These are phyloP conservation scores for Athalia cordata DNA, from an alignment of 2,888 invertebrate genomes.

Conservation along the genomic window DNA sequence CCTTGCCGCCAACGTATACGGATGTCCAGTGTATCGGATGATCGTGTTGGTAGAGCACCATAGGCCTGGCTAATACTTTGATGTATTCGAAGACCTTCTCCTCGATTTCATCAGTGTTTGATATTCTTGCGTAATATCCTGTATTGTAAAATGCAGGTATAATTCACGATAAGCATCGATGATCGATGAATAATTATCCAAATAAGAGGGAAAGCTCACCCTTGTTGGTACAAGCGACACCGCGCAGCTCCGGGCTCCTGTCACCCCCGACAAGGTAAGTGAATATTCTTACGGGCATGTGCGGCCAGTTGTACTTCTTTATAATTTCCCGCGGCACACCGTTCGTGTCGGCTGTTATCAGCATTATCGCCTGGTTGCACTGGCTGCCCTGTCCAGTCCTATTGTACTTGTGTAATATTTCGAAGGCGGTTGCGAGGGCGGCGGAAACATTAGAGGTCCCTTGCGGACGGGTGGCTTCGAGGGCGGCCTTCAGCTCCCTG, in stretches of 20 bases:
- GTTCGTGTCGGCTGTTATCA: conserved; percentile 95
- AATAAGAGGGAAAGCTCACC: conserved; percentile 76
- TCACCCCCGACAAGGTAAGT: conserved; percentile 97
- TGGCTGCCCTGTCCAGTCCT: conserved; percentile 90
- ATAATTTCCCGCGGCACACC: conserved; percentile 81
- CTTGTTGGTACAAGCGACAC: conserved; percentile 98
- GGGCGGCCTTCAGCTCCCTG: conserved; percentile 85
- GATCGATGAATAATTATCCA: neutral
- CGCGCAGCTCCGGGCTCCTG: conserved; percentile 89
- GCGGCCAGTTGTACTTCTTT: conserved; percentile 91
- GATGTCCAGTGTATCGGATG: conserved; percentile 98
- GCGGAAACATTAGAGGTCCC: conserved; percentile 92
- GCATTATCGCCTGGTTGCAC: conserved; percentile 98
- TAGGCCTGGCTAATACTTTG: conserved; percentile 94
- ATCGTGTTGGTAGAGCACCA: conserved; percentile 94
- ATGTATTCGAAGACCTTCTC: conserved; percentile 96
- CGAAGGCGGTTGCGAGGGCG: conserved; percentile 94
- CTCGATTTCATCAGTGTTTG: conserved; percentile 90
- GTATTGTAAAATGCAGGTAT: no score
- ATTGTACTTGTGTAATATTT: conserved; percentile 92
- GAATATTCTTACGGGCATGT: conserved; percentile 96
- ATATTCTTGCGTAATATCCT: conserved; percentile 94
- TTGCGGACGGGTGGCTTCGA: conserved; percentile 84
- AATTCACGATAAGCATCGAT: neutral
- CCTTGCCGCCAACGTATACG: conserved; percentile 89